These are phyloP conservation scores for Heterochromis multidens DNA, from an alignment of 2,113 vertebrate species.

Conservation along the genomic window DNA sequence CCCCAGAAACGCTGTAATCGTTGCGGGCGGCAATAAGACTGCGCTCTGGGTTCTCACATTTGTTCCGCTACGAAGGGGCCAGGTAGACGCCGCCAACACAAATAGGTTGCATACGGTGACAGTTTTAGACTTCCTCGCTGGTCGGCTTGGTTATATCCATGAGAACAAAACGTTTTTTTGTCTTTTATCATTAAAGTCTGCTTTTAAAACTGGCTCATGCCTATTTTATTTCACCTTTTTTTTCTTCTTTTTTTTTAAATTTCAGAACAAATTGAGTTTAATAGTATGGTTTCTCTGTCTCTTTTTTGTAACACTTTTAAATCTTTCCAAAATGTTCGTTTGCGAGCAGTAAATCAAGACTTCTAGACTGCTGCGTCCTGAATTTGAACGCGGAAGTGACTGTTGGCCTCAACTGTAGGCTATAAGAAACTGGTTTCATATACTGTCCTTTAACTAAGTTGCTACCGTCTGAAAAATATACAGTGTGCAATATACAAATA, in stretches of 20 bases:
- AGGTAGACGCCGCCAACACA: background rate
- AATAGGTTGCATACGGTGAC: background rate
- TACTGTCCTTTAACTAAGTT: background rate
- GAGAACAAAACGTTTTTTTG: rapidly evolving
- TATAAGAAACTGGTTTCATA: background rate
- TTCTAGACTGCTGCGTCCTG: background rate
- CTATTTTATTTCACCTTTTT: too few relatives aligned
- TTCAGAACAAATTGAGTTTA: too few relatives aligned
- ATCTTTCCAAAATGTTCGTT: background rate
- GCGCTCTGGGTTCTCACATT: rapidly evolving
- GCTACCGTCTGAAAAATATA: rapidly evolving
- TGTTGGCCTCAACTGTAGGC: background rate
- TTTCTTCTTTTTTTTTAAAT: too few relatives aligned
- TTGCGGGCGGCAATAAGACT: background rate
- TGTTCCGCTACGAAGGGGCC: rapidly evolving
- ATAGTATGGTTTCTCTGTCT: too few relatives aligned
- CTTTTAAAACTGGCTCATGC: too few relatives aligned
- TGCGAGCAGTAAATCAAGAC: background rate
- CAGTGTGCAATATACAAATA: background rate
- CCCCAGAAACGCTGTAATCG: background rate
- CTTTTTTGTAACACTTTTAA: background rate
- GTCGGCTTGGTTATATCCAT: background rate
- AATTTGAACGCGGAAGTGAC: background rate
- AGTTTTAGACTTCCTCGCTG: background rate
- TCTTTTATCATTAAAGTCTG: background rate